A percentile compares a stretch with the other conserved stretches of the same genome.
phyloP scores from a whole-genome alignment of 2,888 invertebrate species.

The Nemoura dubitans region DNA sequence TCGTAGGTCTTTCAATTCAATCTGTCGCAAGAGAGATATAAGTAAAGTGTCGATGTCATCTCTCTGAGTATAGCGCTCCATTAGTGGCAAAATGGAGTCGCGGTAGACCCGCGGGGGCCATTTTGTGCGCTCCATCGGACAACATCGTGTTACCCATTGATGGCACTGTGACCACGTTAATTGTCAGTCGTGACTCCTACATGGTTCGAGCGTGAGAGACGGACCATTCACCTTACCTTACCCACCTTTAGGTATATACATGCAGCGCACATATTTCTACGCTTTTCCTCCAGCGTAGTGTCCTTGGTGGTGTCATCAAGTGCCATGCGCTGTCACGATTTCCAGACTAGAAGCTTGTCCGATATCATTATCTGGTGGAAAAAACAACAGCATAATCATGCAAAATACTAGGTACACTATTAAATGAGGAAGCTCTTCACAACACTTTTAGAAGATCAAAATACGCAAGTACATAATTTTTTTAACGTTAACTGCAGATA shows the following conservation, averaged over 20 bases:
- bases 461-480: not conserved
- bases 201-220: not conserved
- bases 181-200: not conserved
- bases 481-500: conserved; percentile 7
- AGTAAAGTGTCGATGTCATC: not conserved
- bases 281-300: not conserved
- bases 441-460: not conserved
- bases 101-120: not conserved
- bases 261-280: not conserved
- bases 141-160: not conserved
- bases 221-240: not conserved
- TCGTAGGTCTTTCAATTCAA: not conserved
- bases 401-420: not conserved
- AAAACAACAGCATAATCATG: not conserved
- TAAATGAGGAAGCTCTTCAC: conserved; percentile 4
- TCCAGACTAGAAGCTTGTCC: not conserved
- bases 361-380: not conserved
- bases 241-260: too few species aligned
- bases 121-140: not conserved
- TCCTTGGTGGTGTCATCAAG: conserved; percentile 4
- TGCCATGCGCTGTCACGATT: not conserved
- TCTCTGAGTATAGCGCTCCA: not conserved
- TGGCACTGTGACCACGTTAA: not conserved
- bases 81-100: not conserved
- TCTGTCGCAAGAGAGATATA: not conserved